phyloP scores from a whole-genome alignment of 2,888 invertebrate genomes.

The Pycnomerus fuliginosus region DNA sequence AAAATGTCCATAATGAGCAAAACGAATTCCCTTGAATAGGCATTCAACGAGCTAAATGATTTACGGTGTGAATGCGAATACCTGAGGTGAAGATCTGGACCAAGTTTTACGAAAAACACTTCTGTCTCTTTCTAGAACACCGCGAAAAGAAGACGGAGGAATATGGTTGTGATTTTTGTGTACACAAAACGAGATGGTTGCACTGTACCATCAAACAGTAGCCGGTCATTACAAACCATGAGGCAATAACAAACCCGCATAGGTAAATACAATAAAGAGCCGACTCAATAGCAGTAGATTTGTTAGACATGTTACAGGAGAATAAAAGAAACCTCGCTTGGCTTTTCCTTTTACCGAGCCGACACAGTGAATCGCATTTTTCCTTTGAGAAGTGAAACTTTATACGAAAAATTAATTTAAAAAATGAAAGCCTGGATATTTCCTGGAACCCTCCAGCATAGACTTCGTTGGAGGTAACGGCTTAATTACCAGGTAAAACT shows the following conservation, averaged over 20 bases:
- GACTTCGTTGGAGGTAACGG: too few species aligned
- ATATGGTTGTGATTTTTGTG: too few species aligned
- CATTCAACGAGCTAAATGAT: slow-evolving; percentile 39
- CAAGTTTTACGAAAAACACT: neutral
- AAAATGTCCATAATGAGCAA: slow-evolving; percentile 18
- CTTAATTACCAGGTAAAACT: too few species aligned
- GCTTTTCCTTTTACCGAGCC: slow-evolving; percentile 27
- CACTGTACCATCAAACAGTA: slow-evolving; percentile 28
- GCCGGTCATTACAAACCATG: slow-evolving; percentile 45
- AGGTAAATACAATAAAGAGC: slow-evolving; percentile 41
- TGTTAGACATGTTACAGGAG: slow-evolving; percentile 34
- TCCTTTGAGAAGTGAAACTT: slow-evolving; percentile 24
- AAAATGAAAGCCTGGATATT: slow-evolving; percentile 1
- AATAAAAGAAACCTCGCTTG: slow-evolving; percentile 30
- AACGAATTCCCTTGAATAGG: slow-evolving; percentile 30
- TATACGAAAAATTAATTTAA: too few species aligned
- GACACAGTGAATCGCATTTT: slow-evolving; percentile 23
- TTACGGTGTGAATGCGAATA: slow-evolving; percentile 36
- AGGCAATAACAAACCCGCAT: slow-evolving; percentile 42
- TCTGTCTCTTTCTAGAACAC: slow-evolving; percentile 1
- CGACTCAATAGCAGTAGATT: slow-evolving; percentile 40
- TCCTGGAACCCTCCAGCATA: too few species aligned
- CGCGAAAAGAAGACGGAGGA: slow-evolving; percentile 2
- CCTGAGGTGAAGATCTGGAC: neutral
- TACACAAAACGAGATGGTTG: too few species aligned